Evolutionary conservation across 2,888 invertebrate species (phyloP).

Genomic region (Platerodrilus igneus): DNA sequence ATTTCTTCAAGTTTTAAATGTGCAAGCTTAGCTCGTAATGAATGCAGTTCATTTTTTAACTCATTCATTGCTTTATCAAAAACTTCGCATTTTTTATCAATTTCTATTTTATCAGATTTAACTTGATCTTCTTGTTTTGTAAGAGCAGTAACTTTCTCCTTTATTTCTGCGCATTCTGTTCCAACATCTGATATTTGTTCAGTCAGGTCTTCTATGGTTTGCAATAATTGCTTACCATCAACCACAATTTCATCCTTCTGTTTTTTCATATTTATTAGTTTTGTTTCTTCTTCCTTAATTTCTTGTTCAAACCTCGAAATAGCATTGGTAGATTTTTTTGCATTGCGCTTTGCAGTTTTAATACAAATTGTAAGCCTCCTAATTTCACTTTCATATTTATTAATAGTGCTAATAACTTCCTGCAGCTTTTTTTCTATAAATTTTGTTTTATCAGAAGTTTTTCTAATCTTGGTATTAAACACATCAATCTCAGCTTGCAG

Average conservation of each 20-base stretch:
- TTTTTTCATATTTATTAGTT: constrained; percentile 55
- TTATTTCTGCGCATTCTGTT: constrained; percentile 55
- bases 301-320: constrained; percentile 70
- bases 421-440: constrained; percentile 68
- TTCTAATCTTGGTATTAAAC: constrained; percentile 63
- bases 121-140: constrained; percentile 62
- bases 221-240: constrained; percentile 53
- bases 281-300: constrained; percentile 62
- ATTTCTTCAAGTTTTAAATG: constrained; percentile 54
- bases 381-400: constrained; percentile 65
- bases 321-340: constrained; percentile 69
- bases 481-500: constrained; percentile 60
- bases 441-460: constrained; percentile 66
- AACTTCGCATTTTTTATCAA: constrained; percentile 65
- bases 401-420: constrained; percentile 63
- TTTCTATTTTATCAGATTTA: constrained; percentile 67
- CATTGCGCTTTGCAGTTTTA: constrained; percentile 63
- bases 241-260: constrained; percentile 58
- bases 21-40: constrained; percentile 50
- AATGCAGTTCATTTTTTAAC: constrained; percentile 53
- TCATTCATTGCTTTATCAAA: constrained; percentile 57
- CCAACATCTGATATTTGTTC: constrained; percentile 56
- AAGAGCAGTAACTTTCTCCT: constrained; percentile 60
- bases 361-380: constrained; percentile 66
- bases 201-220: constrained; percentile 55